Conservation (phyloP, 2,113 vertebrate genomes). For the Hemicordylus capensis region DNA sequence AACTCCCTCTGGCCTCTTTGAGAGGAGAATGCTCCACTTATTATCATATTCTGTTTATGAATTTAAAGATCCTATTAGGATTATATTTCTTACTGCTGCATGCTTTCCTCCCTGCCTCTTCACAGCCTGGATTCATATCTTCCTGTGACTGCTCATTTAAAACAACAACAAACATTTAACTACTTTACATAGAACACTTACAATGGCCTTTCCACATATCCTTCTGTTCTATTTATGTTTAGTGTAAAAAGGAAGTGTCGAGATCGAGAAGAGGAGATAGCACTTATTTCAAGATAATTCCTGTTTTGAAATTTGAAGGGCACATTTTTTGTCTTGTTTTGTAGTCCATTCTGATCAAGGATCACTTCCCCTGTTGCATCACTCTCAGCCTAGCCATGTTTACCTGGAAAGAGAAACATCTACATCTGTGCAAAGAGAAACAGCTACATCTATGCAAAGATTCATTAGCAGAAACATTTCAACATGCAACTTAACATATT, state of each 20-base stretch:
- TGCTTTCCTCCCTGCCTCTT: slow-evolving; percentile 23
- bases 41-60: slow-evolving; percentile 56
- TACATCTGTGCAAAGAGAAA: too few relatives aligned
- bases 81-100: slow-evolving; percentile 44
- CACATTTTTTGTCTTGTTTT: not conserved
- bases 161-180: not conserved
- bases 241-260: slow-evolving; percentile 29
- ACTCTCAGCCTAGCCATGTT: not conserved
- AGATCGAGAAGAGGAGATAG: slow-evolving; percentile 16
- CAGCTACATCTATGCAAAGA: too few relatives aligned
- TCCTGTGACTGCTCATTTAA: slow-evolving; percentile 22
- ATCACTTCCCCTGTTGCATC: not conserved
- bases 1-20: slow-evolving; percentile 40
- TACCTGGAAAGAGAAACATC: too few relatives aligned
- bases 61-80: slow-evolving; percentile 54
- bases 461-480: too few relatives aligned
- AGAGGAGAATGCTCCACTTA: slow-evolving; percentile 45
- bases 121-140: slow-evolving; percentile 28
- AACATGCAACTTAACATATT: too few relatives aligned
- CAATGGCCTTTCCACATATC: slow-evolving; percentile 14
- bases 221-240: not conserved
- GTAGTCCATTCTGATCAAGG: not conserved
- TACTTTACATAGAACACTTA: slow-evolving; percentile 16
- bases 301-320: slow-evolving; percentile 19
- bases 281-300: slow-evolving; percentile 8